These are phyloP conservation scores for Vannuccia rotundouncinata DNA, from an alignment of 2,888 invertebrate species.

Conservation along the genomic window DNA sequence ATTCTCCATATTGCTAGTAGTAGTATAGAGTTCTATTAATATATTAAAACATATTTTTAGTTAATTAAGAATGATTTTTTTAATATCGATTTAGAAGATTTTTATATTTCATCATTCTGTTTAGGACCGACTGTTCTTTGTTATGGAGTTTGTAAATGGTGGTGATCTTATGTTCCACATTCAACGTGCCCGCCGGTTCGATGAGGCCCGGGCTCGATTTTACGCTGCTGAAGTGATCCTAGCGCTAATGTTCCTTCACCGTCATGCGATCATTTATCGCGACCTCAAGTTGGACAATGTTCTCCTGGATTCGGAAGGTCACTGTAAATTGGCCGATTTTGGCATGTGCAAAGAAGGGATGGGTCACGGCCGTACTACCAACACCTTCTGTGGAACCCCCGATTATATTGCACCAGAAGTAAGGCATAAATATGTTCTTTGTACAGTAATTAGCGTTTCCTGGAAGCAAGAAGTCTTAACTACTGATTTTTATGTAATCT, in stretches of 20 bases:
- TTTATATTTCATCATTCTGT: too few species aligned
- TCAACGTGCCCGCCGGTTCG: conserved; percentile 92
- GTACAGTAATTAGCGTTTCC: not conserved
- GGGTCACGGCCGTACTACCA: conserved; percentile 71
- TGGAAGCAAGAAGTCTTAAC: not conserved
- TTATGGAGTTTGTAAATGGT: conserved; percentile 99
- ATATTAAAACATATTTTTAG: too few species aligned
- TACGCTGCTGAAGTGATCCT: conserved; percentile 97
- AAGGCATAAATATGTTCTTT: conserved; percentile 39
- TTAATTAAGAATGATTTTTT: too few species aligned
- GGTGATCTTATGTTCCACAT: conserved; percentile 91
- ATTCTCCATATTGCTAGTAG: too few species aligned
- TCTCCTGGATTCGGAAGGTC: conserved; percentile 85
- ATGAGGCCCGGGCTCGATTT: conserved; percentile 84
- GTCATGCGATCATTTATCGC: conserved; percentile 87
- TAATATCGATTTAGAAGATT: too few species aligned
- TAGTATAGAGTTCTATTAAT: too few species aligned
- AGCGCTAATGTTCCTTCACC: conserved; percentile 91
- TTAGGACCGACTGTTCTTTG: conserved; percentile 86
- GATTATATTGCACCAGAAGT: conserved; percentile 97
- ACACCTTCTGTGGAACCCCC: conserved; percentile 98
- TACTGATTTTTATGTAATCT: conserved; percentile 34
- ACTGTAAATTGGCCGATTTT: conserved; percentile 60
- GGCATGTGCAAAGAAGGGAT: conserved; percentile 99
- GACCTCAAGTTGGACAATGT: conserved; percentile 98